Base-by-base conservation (phyloP, 2,888 invertebrate genomes). In the Dynastes hyllus region DNA sequence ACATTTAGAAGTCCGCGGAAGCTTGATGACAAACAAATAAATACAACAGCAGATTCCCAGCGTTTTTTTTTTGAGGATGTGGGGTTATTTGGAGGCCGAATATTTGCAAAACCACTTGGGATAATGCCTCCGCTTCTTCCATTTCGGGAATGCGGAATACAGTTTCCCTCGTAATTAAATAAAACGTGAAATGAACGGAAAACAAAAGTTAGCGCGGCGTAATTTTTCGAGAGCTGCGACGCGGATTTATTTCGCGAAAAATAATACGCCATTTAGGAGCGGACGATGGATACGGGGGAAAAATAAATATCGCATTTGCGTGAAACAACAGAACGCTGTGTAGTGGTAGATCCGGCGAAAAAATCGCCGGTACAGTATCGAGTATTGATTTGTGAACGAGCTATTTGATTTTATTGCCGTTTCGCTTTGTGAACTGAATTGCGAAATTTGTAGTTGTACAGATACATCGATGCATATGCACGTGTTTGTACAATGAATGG, bases 31-130 rank as follows among this genome's bases (percentile, higher is more conserved):
- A 66, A 32, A 16, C 37, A 66, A 66, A 66, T 66, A 66, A 66
- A 66, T 66, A 66, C 32, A 66, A n/a, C 40, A 16, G 40, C 66
- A 37, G n/a, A 2, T 40, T 37, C 55, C 53, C 53, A n/a, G n/a
- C 53, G n/a, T 22, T 22, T 9, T 65, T 40, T 65, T 65, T 32
- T 65, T 1, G 9, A 2, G 4, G n/a, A n/a, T 37, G 13, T 11
- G 65, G 2, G 5, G 32, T 65, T 32, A 32, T 32, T 32, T 32
- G 16, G 37, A 8, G 40, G 66, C 16, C 16, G 66, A 40, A 66
- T 66, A 66, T 66, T 66, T 66, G 40, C 66, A 8, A 66, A 66
- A n/a, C 16, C 66, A 66, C 66, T 66, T 66, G 40, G 66, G 16
- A 16, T 66, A 66, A 66, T 66, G 16, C n/a, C 8, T 4, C 40